phyloP scores from a whole-genome alignment of 2,113 vertebrate species.

The Struthidea cinerea region DNA sequence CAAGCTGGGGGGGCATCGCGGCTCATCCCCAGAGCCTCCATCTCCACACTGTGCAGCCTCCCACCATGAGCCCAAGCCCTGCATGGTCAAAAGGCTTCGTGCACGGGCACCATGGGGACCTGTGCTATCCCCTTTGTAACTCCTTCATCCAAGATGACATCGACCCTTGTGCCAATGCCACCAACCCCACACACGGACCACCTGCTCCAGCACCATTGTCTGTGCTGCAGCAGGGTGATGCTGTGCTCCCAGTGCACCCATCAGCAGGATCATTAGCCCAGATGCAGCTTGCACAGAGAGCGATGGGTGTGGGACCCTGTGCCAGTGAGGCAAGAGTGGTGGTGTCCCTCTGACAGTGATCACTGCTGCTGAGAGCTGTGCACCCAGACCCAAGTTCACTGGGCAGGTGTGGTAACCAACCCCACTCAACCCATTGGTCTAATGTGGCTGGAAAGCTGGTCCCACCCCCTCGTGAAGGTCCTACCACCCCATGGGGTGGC shows the following conservation, averaged over 20 bases:
- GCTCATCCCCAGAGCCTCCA: fast-evolving
- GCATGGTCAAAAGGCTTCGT: fast-evolving
- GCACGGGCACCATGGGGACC: not conserved
- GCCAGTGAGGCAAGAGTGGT: fast-evolving
- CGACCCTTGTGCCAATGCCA: not conserved
- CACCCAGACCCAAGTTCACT: not conserved
- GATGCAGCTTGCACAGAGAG: fast-evolving
- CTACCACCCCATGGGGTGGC: not conserved
- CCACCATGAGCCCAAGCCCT: fast-evolving
- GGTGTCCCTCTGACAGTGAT: not conserved
- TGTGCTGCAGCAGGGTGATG: fast-evolving
- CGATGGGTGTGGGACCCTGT: fast-evolving
- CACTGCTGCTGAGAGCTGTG: not conserved
- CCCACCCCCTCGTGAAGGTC: not conserved
- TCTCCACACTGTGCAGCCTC: fast-evolving
- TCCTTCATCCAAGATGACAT: not conserved
- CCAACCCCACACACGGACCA: fast-evolving
- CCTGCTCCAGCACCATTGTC: not conserved
- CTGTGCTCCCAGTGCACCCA: not conserved
- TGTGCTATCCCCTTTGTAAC: fast-evolving
- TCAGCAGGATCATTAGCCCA: not conserved
- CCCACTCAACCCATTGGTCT: not conserved
- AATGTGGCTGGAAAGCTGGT: not conserved
- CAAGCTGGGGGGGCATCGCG: fast-evolving
- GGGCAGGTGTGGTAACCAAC: not conserved